These are phyloP conservation scores for Myotis planiceps DNA, from an alignment of 2,797 vertebrate genomes.

Conservation along the genomic window DNA sequence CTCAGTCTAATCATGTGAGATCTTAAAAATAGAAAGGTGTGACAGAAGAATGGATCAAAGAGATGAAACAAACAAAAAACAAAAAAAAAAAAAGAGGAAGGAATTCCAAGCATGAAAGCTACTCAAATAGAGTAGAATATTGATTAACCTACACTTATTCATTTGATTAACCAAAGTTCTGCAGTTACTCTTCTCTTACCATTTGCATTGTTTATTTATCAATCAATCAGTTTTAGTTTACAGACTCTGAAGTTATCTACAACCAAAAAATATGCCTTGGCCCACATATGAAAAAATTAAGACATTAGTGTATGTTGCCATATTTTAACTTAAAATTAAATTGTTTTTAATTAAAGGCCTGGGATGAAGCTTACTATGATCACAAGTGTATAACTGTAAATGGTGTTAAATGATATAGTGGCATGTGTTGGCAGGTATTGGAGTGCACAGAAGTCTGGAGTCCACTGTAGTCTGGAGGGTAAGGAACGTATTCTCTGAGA, in stretches of 20 bases:
- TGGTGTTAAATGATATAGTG: neutral
- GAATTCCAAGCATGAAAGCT: neutral
- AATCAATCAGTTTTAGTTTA: neutral
- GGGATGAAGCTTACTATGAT: neutral
- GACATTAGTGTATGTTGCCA: neutral
- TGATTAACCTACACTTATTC: neutral
- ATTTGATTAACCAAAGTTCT: neutral
- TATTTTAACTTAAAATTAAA: slow-evolving; percentile 14
- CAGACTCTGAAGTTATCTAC: neutral
- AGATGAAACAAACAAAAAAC: neutral
- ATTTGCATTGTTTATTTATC: neutral
- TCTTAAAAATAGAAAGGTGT: neutral
- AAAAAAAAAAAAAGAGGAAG: neutral
- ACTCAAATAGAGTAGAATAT: neutral
- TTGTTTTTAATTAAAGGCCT: neutral
- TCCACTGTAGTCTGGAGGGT: neutral
- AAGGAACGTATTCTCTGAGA: neutral
- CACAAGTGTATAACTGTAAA: neutral
- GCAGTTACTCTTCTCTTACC: neutral
- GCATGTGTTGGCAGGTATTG: neutral
- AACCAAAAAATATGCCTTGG: neutral
- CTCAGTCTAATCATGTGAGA: neutral
- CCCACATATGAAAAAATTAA: neutral
- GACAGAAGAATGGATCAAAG: neutral
- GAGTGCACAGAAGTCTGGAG: neutral